A percentile compares a stretch with the other conserved stretches of the same genome.
phyloP scores from a whole-genome alignment of 2,797 vertebrate species.

The Sphenopsis melanotis region DNA sequence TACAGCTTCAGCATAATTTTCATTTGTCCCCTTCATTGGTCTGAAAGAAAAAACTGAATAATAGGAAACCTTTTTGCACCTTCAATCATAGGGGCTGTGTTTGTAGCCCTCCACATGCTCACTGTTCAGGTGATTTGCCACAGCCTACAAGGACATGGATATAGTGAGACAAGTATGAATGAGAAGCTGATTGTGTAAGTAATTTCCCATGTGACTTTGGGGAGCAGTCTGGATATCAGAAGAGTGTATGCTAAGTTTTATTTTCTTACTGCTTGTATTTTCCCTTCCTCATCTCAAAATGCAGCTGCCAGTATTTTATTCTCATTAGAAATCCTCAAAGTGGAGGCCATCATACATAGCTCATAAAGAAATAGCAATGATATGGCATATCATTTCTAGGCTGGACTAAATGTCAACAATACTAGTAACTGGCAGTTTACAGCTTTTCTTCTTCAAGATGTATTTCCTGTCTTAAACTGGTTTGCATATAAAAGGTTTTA shows the following conservation, averaged over 20 bases:
- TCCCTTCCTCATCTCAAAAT: background rate
- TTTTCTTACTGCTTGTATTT: background rate
- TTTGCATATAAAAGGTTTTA: conserved; percentile 21
- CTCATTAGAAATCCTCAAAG: background rate
- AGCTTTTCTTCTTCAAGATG: conserved; percentile 9
- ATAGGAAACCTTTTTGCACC: background rate
- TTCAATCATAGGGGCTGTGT: background rate
- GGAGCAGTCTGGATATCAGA: background rate
- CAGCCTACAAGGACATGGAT: background rate
- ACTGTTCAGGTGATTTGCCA: background rate
- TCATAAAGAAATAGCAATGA: conserved; percentile 42
- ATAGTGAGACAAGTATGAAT: background rate
- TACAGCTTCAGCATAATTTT: conserved; percentile 6
- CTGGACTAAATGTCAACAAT: conserved; percentile 27
- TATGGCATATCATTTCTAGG: background rate
- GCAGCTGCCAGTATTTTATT: background rate
- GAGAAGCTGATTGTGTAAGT: background rate
- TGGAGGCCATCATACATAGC: conserved; percentile 19
- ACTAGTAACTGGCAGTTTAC: conserved; percentile 29
- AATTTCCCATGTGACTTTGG: background rate
- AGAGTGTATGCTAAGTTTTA: background rate
- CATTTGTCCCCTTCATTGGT: background rate
- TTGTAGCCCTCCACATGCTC: background rate
- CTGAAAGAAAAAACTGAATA: conserved; percentile 17
- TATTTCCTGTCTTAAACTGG: background rate